These are phyloP conservation scores for Aleiodes sp. DNA, from an alignment of 1,140 invertebrate species.

Conservation along the genomic window DNA sequence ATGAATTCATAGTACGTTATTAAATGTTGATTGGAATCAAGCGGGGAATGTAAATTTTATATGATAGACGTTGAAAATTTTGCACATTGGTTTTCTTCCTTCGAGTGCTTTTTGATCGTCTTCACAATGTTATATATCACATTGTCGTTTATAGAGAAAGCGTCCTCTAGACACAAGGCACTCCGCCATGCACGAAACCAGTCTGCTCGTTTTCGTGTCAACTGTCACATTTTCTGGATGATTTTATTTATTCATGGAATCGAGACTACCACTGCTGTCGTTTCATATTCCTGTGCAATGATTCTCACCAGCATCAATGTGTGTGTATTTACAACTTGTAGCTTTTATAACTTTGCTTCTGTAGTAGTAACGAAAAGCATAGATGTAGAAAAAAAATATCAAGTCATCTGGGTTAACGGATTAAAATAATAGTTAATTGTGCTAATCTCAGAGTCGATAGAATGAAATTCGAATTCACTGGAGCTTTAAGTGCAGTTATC, in stretches of 20 bases:
- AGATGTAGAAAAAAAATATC: no score
- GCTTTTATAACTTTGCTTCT: not conserved
- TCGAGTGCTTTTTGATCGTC: slow-evolving; percentile 2
- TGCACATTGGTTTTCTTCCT: not conserved
- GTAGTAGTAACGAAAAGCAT: not conserved
- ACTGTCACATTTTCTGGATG: slow-evolving; percentile 60
- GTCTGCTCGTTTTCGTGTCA: slow-evolving; percentile 61
- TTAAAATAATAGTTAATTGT: slow-evolving; percentile 58
- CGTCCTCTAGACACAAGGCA: slow-evolving; percentile 52
- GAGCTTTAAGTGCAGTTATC: no score
- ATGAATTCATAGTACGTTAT: not conserved
- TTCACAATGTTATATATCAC: not conserved
- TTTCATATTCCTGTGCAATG: slow-evolving; percentile 10
- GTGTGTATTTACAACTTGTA: slow-evolving; percentile 4
- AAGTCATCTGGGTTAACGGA: slow-evolving; percentile 59
- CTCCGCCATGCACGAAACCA: slow-evolving; percentile 61
- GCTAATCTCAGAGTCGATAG: slow-evolving; percentile 46
- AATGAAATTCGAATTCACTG: not conserved
- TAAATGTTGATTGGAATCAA: not conserved
- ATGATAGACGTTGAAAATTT: not conserved
- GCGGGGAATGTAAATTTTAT: not conserved
- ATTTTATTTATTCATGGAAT: slow-evolving; percentile 60
- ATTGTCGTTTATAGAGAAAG: not conserved
- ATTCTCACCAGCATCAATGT: no score
- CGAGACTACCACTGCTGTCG: slow-evolving; percentile 50